A percentile compares a stretch with the other conserved stretches of the same genome.
These are phyloP conservation scores for Zygogramma bicolorata DNA, from an alignment of 2,888 invertebrate genomes.

Conservation along the genomic window DNA sequence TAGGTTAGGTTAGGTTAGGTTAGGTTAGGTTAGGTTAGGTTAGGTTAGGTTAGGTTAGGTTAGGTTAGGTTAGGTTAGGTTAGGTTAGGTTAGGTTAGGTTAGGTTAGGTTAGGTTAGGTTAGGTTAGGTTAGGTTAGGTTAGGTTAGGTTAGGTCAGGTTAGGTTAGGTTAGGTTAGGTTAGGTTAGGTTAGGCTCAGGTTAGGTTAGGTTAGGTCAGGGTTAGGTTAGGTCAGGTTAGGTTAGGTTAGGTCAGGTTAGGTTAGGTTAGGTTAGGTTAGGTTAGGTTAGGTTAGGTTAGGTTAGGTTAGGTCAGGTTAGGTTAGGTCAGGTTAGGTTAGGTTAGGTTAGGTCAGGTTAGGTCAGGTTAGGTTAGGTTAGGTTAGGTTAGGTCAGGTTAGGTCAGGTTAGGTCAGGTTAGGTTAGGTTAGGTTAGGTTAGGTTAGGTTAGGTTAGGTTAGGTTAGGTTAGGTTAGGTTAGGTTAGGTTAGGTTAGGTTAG, in stretches of 20 bases:
- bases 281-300: conserved; percentile 39
- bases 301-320: conserved; percentile 39
- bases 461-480: too few species aligned
- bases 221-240: conserved; percentile 38
- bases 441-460: too few species aligned
- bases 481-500: too few species aligned
- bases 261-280: conserved; percentile 27
- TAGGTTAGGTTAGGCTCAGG: not conserved
- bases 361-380: conserved; percentile 22
- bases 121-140: too few species aligned
- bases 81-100: too few species aligned
- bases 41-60: too few species aligned
- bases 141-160: conserved; percentile 1
- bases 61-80: too few species aligned
- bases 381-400: conserved; percentile 24
- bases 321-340: conserved; percentile 37
- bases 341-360: conserved; percentile 34
- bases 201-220: too few species aligned
- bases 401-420: conserved; percentile 21
- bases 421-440: conserved; percentile 13
- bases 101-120: too few species aligned
- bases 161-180: not conserved
- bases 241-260: conserved; percentile 37
- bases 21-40: too few species aligned
- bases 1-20: too few species aligned